These are phyloP conservation scores for Himantopus leucocephalus DNA, from an alignment of 2,113 vertebrate genomes.

Conservation along the genomic window DNA sequence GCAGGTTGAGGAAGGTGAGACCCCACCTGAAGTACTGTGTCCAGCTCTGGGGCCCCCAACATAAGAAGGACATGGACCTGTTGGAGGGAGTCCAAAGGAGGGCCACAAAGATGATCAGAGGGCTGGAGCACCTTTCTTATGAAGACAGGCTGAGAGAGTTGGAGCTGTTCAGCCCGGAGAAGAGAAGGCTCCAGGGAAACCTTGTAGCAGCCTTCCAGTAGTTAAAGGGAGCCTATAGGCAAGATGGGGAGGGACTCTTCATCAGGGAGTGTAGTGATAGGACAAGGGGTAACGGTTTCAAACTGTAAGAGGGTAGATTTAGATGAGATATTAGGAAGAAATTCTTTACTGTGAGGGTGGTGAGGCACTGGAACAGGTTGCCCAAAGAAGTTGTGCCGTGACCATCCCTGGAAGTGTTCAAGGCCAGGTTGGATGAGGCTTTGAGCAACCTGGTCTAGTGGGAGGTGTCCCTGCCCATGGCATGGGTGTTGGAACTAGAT, in stretches of 20 bases:
- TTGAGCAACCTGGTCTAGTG: background rate
- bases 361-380: background rate
- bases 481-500: background rate
- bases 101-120: background rate
- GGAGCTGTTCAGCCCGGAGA: background rate
- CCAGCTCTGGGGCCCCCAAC: background rate
- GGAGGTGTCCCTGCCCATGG: background rate
- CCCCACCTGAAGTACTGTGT: background rate
- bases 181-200: background rate
- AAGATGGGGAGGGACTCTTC: background rate
- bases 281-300: too few relatives aligned
- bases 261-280: background rate
- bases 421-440: background rate
- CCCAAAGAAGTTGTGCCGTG: background rate
- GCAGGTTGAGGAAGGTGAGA: background rate
- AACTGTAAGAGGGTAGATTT: background rate
- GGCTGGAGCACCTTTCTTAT: background rate
- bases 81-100: background rate
- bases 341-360: background rate
- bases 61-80: background rate
- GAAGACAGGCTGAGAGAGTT: background rate
- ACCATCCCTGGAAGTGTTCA: background rate
- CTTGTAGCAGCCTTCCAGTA: background rate
- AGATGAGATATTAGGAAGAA: background rate
- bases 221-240: background rate